phyloP scores from a whole-genome alignment of 2,113 vertebrate species.

The Coracopsis vasa region DNA sequence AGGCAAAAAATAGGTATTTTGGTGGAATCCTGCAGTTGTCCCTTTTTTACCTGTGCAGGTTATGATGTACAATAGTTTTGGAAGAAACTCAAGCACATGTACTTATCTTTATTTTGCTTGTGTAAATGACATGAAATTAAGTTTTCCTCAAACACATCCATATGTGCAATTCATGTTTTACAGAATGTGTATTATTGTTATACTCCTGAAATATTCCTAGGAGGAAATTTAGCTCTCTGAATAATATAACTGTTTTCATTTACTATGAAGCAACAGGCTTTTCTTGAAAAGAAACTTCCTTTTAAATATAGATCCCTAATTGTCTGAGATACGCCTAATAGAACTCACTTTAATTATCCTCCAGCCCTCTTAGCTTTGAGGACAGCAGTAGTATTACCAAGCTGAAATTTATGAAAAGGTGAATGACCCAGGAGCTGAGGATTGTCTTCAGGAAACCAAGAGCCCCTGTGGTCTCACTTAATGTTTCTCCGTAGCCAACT shows the following conservation, averaged over 20 bases:
- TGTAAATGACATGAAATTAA: background rate
- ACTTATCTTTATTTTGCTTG: background rate
- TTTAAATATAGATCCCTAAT: background rate
- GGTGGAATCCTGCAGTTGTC: background rate
- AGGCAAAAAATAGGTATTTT: background rate
- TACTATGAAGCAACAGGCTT: background rate
- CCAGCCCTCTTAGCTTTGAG: background rate
- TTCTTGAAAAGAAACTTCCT: background rate
- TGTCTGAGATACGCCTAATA: background rate
- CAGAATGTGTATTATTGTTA: background rate
- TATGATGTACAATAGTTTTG: background rate
- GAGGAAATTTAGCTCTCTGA: background rate
- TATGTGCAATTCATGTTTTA: background rate
- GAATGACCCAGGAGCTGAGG: background rate
- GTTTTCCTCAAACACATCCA: slow-evolving; percentile 3
- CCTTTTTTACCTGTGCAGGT: background rate
- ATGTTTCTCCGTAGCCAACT: background rate
- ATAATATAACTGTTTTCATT: background rate
- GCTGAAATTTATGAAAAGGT: background rate
- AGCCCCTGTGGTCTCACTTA: background rate
- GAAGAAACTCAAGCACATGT: background rate
- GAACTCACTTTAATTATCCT: background rate
- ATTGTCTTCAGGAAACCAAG: background rate
- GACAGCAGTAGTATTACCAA: background rate
- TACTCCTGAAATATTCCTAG: slow-evolving; percentile 15